Evolutionary conservation across 2,888 invertebrate genomes (phyloP).

Genomic region (Eudasyphora cyanicolor): DNA sequence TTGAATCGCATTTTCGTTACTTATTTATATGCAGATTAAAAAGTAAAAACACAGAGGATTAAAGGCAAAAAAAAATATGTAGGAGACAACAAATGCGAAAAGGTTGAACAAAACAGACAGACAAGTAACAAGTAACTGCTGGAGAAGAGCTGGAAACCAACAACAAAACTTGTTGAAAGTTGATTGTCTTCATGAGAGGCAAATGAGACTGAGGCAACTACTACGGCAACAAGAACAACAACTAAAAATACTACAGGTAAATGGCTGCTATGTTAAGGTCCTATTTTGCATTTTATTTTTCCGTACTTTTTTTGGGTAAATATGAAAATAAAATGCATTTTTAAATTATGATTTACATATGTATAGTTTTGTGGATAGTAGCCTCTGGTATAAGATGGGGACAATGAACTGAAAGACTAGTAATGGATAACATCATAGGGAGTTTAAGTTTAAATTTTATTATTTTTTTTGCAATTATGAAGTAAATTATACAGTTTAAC

Average conservation of each 20-base stretch:
- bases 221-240: background rate
- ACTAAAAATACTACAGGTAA: background rate
- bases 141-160: background rate
- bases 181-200: conserved; percentile 35
- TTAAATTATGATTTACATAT: background rate
- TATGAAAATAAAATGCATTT: conserved; percentile 19
- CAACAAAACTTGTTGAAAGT: background rate
- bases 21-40: conserved; percentile 30
- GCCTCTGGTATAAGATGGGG: too few relatives aligned
- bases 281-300: background rate
- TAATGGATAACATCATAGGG: too few relatives aligned
- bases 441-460: too few relatives aligned
- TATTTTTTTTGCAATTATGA: too few relatives aligned
- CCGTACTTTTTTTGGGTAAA: background rate
- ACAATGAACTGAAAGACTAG: too few relatives aligned
- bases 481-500: too few relatives aligned
- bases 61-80: background rate
- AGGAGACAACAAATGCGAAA: background rate
- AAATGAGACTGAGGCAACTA: conserved; percentile 18
- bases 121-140: too few relatives aligned
- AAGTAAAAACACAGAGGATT: background rate
- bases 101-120: background rate
- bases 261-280: background rate
- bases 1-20: conserved; percentile 23
- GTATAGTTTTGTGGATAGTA: too few relatives aligned